Conservation (phyloP, 2,888 invertebrate genomes). For the Apeira syringaria region DNA sequence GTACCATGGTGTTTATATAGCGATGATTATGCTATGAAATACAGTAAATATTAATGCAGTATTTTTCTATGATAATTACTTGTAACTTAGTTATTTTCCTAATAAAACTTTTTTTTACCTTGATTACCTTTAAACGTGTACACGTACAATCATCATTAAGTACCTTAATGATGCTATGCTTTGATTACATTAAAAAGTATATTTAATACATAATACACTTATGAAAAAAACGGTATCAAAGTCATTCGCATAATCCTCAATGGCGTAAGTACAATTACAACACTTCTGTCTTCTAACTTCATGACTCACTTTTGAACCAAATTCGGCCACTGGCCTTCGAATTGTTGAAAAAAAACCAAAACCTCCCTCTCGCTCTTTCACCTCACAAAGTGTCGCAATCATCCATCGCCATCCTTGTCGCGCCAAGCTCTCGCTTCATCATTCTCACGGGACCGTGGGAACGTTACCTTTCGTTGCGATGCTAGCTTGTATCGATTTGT, state of each 20-base stretch:
- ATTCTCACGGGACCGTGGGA: conserved; percentile 59
- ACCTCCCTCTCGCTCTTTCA: conserved; percentile 24
- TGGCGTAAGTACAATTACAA: conserved; percentile 6
- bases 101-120: too few species aligned
- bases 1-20: too few species aligned
- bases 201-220: too few species aligned
- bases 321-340: conserved; percentile 31
- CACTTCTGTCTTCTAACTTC: conserved; percentile 14
- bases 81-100: too few species aligned
- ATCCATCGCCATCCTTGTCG: conserved; percentile 21
- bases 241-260: background rate
- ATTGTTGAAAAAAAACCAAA: conserved; percentile 26
- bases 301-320: conserved; percentile 23
- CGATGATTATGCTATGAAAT: too few species aligned
- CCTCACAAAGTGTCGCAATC: conserved; percentile 26
- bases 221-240: background rate
- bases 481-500: conserved; percentile 40
- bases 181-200: too few species aligned
- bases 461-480: conserved; percentile 54
- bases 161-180: too few species aligned
- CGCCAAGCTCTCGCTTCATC: conserved; percentile 39
- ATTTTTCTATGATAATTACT: too few species aligned
- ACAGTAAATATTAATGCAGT: too few species aligned
- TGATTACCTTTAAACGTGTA: too few species aligned
- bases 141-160: too few species aligned